Conservation (phyloP, 1,140 invertebrate species). For the Argopecten irradians region DNA sequence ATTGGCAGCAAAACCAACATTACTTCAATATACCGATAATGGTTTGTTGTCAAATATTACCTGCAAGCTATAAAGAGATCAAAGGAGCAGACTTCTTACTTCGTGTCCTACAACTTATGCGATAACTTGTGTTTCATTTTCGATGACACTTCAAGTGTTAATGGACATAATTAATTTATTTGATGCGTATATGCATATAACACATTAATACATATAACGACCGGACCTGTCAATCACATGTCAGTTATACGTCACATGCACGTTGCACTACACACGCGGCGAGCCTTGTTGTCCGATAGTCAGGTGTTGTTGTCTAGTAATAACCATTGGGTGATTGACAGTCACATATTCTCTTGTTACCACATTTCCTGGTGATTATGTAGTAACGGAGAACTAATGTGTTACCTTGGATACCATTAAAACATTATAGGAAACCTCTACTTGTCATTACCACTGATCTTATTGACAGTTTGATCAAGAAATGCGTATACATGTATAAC, state of each 20-base stretch:
- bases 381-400: background rate
- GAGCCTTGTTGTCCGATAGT: background rate
- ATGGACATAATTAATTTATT: background rate
- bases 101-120: background rate
- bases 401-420: background rate
- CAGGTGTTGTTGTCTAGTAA: background rate
- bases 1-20: too few relatives aligned
- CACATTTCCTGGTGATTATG: background rate
- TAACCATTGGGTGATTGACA: background rate
- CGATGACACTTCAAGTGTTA: background rate
- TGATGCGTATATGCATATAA: background rate
- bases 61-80: background rate
- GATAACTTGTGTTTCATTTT: background rate
- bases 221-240: background rate
- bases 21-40: too few relatives aligned
- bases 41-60: too few relatives aligned
- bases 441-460: background rate
- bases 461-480: slow-evolving; percentile 6
- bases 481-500: background rate
- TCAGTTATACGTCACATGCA: background rate
- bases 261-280: background rate
- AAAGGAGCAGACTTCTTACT: background rate
- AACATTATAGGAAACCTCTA: background rate
- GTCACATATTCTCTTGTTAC: background rate
- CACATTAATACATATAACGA: background rate